Base-by-base conservation (phyloP, 1,140 invertebrate genomes). In the Macrotrachela quadricornifera region DNA sequence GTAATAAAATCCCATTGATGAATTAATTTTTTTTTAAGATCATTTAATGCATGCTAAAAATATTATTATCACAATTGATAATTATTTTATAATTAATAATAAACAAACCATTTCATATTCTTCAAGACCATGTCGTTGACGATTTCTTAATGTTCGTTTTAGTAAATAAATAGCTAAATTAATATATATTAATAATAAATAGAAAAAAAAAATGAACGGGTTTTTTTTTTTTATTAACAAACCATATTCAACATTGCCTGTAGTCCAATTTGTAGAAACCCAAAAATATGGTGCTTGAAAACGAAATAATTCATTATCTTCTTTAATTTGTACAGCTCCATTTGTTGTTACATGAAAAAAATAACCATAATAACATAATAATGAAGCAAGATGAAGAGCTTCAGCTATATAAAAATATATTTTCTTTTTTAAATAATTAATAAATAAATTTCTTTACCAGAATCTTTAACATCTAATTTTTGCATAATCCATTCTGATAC, bases 1-100 rank as follows among this genome's bases (percentile, higher is more conserved):
- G 39, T 44, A 17, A 54, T 42, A 45, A 54, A 49, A 49, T 54
- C 47, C 53, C 53, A 54, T 43, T 54, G 53, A 54, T 54, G 46
- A 13, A 39, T 30, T 10, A 54, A 43, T 43, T 42, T 43, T 46
- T 54, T 54, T 44, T 37, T 54, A 15, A 53, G 17, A 21, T 53
- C 51, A 15, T 53, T 44, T 15, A 53, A 36, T 15, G 15, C 45
- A 13, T 46, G 45, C 45, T 46, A 4, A 21, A 46, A 13, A 12
- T 8, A 41, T 6, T 1, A 41, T 6, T 3, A 41, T 41, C 1
- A 41, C 1, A 41, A 13, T 12, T n/a, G n/a, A n/a, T n/a, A n/a
- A 41, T 41, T 6, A 6, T 41, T 41, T 10, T 6, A 41, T 6
- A 41, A n/a, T 13, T 6, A n/a, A 41, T 41, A 6, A 2, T 46